Conservation (phyloP, 1,140 invertebrate genomes). For the Aphaenogaster rudis region DNA sequence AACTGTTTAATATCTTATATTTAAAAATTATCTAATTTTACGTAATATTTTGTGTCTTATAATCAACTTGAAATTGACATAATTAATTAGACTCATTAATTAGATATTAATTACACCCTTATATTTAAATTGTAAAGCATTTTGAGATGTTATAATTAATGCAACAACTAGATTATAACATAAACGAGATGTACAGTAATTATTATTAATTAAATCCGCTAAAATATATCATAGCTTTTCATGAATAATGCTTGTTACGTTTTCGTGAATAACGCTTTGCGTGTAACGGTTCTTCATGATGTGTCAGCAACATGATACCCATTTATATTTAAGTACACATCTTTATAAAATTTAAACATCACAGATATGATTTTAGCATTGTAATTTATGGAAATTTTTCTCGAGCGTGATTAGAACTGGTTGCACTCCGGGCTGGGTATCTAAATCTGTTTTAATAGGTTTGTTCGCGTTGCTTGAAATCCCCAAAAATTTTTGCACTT, state of each 20-base stretch:
- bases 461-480: too few species aligned
- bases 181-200: slow-evolving; percentile 3
- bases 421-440: not conserved
- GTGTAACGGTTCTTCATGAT: not conserved
- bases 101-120: not conserved
- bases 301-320: not conserved
- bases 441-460: not conserved
- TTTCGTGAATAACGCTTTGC: not conserved
- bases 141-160: slow-evolving; percentile 16
- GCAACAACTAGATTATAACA: slow-evolving; percentile 18
- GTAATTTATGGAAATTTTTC: not conserved
- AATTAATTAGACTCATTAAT: not conserved
- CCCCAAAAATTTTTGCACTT: too few species aligned
- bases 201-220: slow-evolving; percentile 21
- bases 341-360: slow-evolving; percentile 9
- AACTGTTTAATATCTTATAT: not conserved
- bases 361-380: not conserved
- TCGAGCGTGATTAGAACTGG: not conserved
- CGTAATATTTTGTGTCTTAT: not conserved
- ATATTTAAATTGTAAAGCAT: not conserved
- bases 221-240: not conserved
- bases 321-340: not conserved
- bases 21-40: not conserved
- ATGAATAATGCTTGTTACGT: slow-evolving; percentile 1
- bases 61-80: not conserved